Percentiles rank a stretch among this genome's conserved stretches.
These are phyloP conservation scores for Hylyphantes graminicola DNA, from an alignment of 1,140 invertebrate species.

Conservation along the genomic window DNA sequence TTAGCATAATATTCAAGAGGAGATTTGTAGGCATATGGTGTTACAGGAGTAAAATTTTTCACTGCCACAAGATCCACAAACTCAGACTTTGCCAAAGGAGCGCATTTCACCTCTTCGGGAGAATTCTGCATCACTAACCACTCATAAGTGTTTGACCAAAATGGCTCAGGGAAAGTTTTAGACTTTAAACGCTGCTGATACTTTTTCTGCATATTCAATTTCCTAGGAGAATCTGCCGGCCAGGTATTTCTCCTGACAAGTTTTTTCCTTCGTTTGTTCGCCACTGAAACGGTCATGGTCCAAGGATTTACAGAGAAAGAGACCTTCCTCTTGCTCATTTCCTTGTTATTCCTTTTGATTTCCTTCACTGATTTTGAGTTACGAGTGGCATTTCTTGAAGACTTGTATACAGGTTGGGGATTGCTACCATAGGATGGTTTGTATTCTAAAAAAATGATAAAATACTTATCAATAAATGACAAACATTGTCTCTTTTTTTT, in stretches of 20 bases:
- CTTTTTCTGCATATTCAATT: conserved; percentile 30
- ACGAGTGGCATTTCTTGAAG: background rate
- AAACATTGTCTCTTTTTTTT: background rate
- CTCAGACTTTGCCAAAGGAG: conserved; percentile 40
- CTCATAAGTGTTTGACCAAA: conserved; percentile 51
- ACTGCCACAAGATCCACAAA: conserved; percentile 3
- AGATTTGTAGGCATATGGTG: conserved; percentile 16
- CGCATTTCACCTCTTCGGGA: conserved; percentile 26
- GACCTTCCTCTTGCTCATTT: conserved; percentile 17
- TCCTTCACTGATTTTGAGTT: background rate
- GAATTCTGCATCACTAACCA: conserved; percentile 36
- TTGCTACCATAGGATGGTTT: background rate
- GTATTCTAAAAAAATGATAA: conserved; percentile 41
- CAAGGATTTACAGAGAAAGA: conserved; percentile 14
- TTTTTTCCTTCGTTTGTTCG: conserved; percentile 13
- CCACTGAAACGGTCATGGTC: conserved; percentile 31
- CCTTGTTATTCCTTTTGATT: background rate
- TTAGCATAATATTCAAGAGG: background rate
- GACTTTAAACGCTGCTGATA: conserved; percentile 33
- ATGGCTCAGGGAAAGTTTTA: conserved; percentile 38
- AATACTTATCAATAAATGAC: background rate
- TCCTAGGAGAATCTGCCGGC: conserved; percentile 43
- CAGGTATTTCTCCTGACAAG: conserved; percentile 40
- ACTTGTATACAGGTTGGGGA: background rate
- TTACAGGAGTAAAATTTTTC: conserved; percentile 10